Percentiles rank a stretch among this genome's conserved stretches.
Conservation (phyloP, 2,888 invertebrate genomes). For the Calephelis perditalis region DNA sequence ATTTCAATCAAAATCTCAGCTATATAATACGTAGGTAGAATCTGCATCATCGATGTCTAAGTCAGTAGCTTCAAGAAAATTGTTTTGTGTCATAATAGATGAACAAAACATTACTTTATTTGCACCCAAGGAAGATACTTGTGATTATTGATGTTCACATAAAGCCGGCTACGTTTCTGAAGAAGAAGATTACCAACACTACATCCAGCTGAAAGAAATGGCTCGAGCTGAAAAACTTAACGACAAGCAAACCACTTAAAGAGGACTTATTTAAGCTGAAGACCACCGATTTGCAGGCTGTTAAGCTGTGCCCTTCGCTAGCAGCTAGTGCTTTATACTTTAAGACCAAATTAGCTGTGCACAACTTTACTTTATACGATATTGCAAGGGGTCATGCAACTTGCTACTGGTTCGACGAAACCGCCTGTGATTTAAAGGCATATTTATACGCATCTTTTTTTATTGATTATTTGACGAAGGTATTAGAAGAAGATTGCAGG, state of each 20-base stretch:
- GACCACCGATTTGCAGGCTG: slow-evolving; percentile 34
- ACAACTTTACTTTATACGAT: slow-evolving; percentile 35
- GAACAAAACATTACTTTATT: slow-evolving; percentile 34
- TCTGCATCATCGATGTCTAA: not conserved
- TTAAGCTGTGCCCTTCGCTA: slow-evolving; percentile 33
- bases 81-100: slow-evolving; percentile 27
- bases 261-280: slow-evolving; percentile 27
- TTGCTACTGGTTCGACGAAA: slow-evolving; percentile 30
- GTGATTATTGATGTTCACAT: slow-evolving; percentile 29
- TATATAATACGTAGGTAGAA: not conserved
- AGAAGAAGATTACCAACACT: slow-evolving; percentile 17
- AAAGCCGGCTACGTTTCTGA: slow-evolving; percentile 28
- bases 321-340: slow-evolving; percentile 37
- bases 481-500: slow-evolving; percentile 25
- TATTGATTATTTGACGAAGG: slow-evolving; percentile 30
- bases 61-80: not conserved
- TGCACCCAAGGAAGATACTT: slow-evolving; percentile 20
- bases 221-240: slow-evolving; percentile 28
- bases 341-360: slow-evolving; percentile 36
- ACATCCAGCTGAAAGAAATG: slow-evolving; percentile 26
- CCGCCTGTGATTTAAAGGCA: slow-evolving; percentile 29
- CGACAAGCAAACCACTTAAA: slow-evolving; percentile 31
- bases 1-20: slow-evolving; percentile 1
- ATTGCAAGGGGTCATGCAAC: slow-evolving; percentile 28
- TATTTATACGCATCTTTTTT: too few species aligned